Conservation (phyloP, 2,797 vertebrate species). For the Pteronotus mesoamericanus region DNA sequence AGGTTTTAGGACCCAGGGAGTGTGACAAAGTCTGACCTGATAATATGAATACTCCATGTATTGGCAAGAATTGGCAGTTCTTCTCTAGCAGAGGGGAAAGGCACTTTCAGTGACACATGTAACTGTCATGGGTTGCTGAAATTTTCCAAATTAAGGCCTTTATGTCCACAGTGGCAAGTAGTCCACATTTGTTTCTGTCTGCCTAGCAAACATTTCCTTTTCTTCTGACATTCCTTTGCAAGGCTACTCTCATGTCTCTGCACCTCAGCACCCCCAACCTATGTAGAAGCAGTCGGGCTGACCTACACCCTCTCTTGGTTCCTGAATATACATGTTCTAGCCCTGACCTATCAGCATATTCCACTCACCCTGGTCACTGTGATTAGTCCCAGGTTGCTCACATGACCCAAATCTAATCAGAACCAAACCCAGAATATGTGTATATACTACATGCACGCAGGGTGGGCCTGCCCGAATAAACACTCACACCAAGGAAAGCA, state of each 20-base stretch:
- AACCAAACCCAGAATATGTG: neutral
- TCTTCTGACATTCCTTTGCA: neutral
- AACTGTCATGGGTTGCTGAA: neutral
- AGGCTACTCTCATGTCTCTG: neutral
- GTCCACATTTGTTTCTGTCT: neutral
- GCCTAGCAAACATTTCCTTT: neutral
- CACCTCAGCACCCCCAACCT: neutral
- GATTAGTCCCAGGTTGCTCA: neutral
- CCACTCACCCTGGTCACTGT: neutral
- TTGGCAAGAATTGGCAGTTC: neutral
- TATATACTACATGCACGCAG: accelerated
- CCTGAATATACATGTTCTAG: neutral
- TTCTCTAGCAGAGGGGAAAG: neutral
- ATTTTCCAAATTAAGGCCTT: neutral
- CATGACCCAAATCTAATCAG: neutral
- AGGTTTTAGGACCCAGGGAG: neutral
- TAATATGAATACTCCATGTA: neutral
- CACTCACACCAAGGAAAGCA: neutral
- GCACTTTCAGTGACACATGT: neutral
- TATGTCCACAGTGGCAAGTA: neutral
- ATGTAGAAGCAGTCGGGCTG: neutral
- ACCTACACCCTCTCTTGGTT: neutral
- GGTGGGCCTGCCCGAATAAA: neutral
- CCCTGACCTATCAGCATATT: neutral
- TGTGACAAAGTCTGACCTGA: neutral